Percentiles rank a stretch among this genome's conserved stretches.
These are phyloP conservation scores for Brachyptera risi DNA, from an alignment of 2,888 invertebrate species.

Conservation along the genomic window DNA sequence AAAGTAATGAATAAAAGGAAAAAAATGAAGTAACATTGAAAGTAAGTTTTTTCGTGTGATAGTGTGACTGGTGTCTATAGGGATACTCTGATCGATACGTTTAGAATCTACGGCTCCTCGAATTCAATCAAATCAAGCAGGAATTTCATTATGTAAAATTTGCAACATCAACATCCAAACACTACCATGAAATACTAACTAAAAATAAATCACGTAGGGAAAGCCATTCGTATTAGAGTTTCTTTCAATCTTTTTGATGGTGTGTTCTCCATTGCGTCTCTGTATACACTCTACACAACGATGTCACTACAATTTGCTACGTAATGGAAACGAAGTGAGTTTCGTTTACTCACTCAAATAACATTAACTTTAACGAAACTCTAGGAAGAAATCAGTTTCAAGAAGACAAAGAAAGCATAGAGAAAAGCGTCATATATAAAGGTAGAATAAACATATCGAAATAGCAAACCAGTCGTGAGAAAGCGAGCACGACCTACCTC, in stretches of 20 bases:
- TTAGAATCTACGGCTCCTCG: no score
- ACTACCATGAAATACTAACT: not conserved
- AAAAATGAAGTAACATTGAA: no score
- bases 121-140: no score
- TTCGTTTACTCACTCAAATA: not conserved
- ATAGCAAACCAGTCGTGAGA: not conserved
- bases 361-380: not conserved
- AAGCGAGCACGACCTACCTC: slow-evolving; percentile 59
- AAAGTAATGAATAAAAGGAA: no score
- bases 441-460: not conserved
- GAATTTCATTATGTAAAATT: not conserved
- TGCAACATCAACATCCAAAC: not conserved
- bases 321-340: no score
- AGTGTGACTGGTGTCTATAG: no score
- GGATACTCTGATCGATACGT: no score
- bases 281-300: not conserved
- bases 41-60: no score
- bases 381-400: slow-evolving; percentile 7
- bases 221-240: not conserved
- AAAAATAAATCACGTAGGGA: not conserved
- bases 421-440: not conserved
- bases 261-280: not conserved
- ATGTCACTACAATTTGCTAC: not conserved
- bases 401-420: not conserved
- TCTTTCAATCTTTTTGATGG: not conserved